Conservation (phyloP, 2,113 vertebrate species). For the Psephotus haematonotus region DNA sequence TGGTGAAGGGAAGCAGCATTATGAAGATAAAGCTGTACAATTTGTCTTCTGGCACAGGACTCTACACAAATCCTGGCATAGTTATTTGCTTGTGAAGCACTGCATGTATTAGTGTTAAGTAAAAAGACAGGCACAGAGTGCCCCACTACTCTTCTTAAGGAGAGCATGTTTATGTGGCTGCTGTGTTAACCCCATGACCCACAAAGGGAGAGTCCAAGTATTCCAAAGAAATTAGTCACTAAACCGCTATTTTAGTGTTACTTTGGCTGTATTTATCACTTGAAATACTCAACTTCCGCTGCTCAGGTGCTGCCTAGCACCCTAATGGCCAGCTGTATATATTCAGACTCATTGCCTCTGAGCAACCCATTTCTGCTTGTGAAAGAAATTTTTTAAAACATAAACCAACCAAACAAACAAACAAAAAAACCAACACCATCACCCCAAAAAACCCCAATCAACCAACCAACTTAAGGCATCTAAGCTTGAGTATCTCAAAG, state of each 20-base stretch:
- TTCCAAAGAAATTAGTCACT: not conserved
- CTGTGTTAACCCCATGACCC: not conserved
- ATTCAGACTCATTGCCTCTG: not conserved
- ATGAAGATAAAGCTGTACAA: not conserved
- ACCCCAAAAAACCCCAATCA: not conserved
- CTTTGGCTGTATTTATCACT: not conserved
- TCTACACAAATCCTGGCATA: not conserved
- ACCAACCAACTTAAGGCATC: not conserved
- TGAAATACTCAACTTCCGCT: not conserved
- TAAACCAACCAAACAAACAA: not conserved
- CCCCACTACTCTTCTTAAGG: not conserved
- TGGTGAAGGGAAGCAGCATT: not conserved
- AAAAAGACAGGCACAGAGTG: not conserved
- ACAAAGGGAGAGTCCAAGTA: not conserved
- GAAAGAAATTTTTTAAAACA: not conserved
- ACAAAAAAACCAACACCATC: not conserved
- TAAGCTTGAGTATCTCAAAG: not conserved
- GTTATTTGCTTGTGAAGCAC: not conserved
- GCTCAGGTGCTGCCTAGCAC: not conserved
- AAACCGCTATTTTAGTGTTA: not conserved
- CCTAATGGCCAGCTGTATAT: not conserved
- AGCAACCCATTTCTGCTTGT: not conserved
- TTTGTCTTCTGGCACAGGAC: not conserved
- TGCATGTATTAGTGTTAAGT: not conserved
- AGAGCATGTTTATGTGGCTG: not conserved